These are phyloP conservation scores for Baryphthengus martii DNA, from an alignment of 2,113 vertebrate genomes.

Conservation along the genomic window DNA sequence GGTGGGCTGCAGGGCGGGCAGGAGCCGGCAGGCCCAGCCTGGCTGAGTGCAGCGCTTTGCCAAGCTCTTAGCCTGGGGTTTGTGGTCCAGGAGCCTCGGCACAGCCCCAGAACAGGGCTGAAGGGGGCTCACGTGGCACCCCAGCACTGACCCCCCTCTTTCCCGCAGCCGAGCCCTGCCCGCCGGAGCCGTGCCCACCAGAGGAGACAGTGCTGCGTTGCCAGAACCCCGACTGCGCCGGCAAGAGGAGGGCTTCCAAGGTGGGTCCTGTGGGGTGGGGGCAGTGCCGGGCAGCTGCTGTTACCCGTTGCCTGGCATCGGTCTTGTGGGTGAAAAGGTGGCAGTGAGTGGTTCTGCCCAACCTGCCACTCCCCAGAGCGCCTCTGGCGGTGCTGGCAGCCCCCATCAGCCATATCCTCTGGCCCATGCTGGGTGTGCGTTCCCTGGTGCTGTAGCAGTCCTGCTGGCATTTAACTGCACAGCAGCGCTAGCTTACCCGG, in stretches of 20 bases:
- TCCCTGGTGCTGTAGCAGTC: accelerated
- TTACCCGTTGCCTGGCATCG: accelerated
- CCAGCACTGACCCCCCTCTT: neutral
- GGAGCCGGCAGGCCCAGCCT: neutral
- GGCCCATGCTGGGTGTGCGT: accelerated
- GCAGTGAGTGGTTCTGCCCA: accelerated
- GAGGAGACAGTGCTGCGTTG: slow-evolving; percentile 83
- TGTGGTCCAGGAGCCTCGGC: accelerated
- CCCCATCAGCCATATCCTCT: neutral
- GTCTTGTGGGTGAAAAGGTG: neutral
- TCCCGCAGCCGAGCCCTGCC: slow-evolving; percentile 80
- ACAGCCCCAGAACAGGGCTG: accelerated
- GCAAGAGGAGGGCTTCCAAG: slow-evolving; percentile 82
- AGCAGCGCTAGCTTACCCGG: accelerated
- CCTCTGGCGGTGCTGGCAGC: neutral
- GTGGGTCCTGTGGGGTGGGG: slow-evolving; percentile 64
- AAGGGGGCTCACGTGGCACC: neutral
- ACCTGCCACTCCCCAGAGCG: neutral
- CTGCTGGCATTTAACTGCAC: accelerated
- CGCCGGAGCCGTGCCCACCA: slow-evolving; percentile 72
- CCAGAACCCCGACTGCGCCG: slow-evolving; percentile 82
- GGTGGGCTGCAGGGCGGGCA: neutral
- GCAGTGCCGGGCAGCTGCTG: accelerated
- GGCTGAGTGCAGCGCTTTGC: neutral
- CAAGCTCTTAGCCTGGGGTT: neutral